Percentiles rank a stretch among this genome's conserved stretches.
Evolutionary conservation across 2,888 invertebrate genomes (phyloP).

Genomic region (Rhingia rostrata): DNA sequence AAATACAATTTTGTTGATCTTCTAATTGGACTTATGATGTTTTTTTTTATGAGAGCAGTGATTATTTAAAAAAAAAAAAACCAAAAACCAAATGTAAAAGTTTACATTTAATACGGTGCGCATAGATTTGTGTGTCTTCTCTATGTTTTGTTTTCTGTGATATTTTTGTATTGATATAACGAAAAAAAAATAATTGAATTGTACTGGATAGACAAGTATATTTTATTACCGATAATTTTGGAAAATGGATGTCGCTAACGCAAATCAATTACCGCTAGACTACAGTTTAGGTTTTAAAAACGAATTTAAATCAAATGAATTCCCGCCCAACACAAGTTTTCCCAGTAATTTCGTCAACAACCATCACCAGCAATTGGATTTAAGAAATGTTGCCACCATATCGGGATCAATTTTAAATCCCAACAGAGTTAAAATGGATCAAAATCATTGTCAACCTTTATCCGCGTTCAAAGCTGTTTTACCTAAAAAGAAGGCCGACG

Average conservation of each 20-base stretch:
- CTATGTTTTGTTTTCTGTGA: conserved; percentile 59
- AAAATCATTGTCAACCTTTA: conserved; percentile 79
- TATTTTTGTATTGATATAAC: conserved; percentile 38
- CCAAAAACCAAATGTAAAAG: conserved; percentile 17
- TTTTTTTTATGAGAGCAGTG: conserved; percentile 27
- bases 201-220: conserved; percentile 4
- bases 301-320: conserved; percentile 67
- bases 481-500: conserved; percentile 83
- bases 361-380: conserved; percentile 78
- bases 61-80: conserved; percentile 13
- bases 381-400: conserved; percentile 80
- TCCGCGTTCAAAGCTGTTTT: conserved; percentile 83
- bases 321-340: conserved; percentile 78
- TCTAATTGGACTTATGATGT: conserved; percentile 3
- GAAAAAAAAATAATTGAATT: conserved; percentile 8
- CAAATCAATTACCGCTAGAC: conserved; percentile 80
- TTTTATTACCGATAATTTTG: background rate
- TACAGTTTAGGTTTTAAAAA: conserved; percentile 79
- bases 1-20: background rate
- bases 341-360: conserved; percentile 79
- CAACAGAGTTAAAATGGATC: conserved; percentile 78
- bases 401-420: conserved; percentile 78
- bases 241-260: conserved; percentile 63
- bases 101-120: background rate
- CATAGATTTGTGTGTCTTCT: background rate